A percentile compares a stretch with the other conserved stretches of the same genome.
These are phyloP conservation scores for Colius striatus DNA, from an alignment of 2,113 vertebrate genomes.

Conservation along the genomic window DNA sequence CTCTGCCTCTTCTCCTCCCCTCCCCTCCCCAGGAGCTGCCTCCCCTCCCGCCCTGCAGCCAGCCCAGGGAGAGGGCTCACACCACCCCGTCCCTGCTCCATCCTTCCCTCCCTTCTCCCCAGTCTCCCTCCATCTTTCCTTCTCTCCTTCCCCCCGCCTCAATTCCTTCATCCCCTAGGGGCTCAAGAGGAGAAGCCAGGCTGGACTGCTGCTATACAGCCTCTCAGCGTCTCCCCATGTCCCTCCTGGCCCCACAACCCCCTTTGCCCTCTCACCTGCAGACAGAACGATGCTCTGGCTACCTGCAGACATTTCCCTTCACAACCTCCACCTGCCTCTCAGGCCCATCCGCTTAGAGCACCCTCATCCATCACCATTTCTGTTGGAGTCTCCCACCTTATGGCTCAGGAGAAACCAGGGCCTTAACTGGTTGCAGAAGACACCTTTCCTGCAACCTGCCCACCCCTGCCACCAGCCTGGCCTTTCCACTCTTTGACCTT, in stretches of 20 bases:
- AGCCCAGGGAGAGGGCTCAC: background rate
- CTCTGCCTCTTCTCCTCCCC: constrained; percentile 41
- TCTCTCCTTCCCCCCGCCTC: too few relatives aligned
- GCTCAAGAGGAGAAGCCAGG: background rate
- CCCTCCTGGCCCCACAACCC: background rate
- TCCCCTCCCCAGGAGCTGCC: constrained; percentile 33
- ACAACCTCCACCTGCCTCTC: background rate
- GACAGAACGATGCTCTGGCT: background rate
- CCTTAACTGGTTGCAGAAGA: background rate
- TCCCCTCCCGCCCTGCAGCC: constrained; percentile 5
- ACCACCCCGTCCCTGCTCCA: background rate
- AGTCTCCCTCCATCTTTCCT: too few relatives aligned
- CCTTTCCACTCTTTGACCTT: background rate
- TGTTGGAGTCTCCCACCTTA: background rate
- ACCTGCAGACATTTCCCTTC: background rate
- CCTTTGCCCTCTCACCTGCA: background rate
- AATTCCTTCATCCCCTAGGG: background rate
- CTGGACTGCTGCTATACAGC: fast-evolving
- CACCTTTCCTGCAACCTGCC: background rate
- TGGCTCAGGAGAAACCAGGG: background rate
- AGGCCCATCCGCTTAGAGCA: background rate
- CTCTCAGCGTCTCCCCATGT: fast-evolving
- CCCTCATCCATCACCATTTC: background rate
- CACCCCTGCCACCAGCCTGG: background rate
- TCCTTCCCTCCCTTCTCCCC: background rate